Base-by-base conservation (phyloP, 2,888 invertebrate genomes). In the Sphaerophoria taeniata region DNA sequence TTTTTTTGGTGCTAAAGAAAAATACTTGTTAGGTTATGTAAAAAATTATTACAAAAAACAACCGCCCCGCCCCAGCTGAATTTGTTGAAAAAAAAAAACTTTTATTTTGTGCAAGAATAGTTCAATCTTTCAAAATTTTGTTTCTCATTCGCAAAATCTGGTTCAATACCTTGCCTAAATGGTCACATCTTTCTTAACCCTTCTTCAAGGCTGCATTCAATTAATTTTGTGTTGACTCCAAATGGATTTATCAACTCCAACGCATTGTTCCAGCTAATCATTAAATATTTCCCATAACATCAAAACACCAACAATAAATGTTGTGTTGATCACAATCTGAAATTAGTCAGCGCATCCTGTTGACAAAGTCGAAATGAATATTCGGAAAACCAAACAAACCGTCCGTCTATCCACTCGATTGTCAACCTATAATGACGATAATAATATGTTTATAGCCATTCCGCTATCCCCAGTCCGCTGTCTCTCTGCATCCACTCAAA, bases 261-360 rank as follows among this genome's bases (percentile, higher is more conserved):
- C 9, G 24, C 36, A 43, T 39, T 34, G 6, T 45, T 61, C 45
- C 61, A 33, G 39, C 33, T 45, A 63, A 71, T 24, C 47, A 55
- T 45, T 76, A 45, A 75, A 71, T 24, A 36, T 16, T 49, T 79
- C 69, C 70, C 81, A 77, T 70, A 60, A 58, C 34, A 61, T 39
- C 45, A 76, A 43, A 76, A 63, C 36, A 49, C 51, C 72, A 24
- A 39, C 60, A 43, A 74, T 85, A 72, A 84, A 72, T 51, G 76
- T 73, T 70, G 70, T 76, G 63, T 65, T 34, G 84, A 84, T 84
- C 75, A 58, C 74, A 81, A 87, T 87, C 88, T 79, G 45, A 87
- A 88, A 87, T 88, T 87, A 87, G 87, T 88, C 88, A 88, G 87
- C 24, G 24, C 87, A 87, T 86, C 87, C 88, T 85, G 76, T 83